Conservation (phyloP, 2,888 invertebrate species). For the Pyrgus malvae region DNA sequence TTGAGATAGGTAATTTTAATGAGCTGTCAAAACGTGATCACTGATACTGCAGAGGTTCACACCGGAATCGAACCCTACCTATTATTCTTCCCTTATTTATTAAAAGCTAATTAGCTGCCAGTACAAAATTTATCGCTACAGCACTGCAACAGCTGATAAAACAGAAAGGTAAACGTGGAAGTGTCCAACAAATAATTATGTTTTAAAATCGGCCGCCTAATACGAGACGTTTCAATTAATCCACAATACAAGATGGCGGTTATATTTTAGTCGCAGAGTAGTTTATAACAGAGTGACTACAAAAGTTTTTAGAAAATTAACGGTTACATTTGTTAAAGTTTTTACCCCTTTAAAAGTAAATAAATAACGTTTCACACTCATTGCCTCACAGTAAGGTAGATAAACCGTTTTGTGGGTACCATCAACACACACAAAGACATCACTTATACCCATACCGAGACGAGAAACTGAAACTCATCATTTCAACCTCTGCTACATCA, state of each 20-base stretch:
- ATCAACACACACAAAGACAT: too few species aligned
- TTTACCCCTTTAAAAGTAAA: too few species aligned
- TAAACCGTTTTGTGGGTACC: too few species aligned
- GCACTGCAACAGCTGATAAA: conserved; percentile 25
- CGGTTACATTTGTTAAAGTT: too few species aligned
- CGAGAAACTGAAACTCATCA: too few species aligned
- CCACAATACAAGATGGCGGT: conserved; percentile 35
- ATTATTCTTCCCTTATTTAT: background rate
- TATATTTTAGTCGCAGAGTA: conserved; percentile 22
- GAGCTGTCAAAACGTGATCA: too few species aligned
- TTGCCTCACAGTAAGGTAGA: too few species aligned
- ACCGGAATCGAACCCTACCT: background rate
- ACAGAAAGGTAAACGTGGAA: conserved; percentile 25
- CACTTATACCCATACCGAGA: too few species aligned
- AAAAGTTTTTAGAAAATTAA: background rate
- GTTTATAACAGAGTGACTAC: background rate
- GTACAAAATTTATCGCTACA: conserved; percentile 10
- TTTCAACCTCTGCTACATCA: too few species aligned
- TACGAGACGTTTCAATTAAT: conserved; percentile 47
- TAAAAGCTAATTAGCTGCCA: conserved; percentile 1
- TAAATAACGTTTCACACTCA: too few species aligned
- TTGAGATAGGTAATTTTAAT: too few species aligned
- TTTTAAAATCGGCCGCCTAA: conserved; percentile 43
- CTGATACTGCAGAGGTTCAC: background rate
- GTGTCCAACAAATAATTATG: conserved; percentile 43